phyloP scores from a whole-genome alignment of 2,113 vertebrate species.

The Noctilio leporinus region DNA sequence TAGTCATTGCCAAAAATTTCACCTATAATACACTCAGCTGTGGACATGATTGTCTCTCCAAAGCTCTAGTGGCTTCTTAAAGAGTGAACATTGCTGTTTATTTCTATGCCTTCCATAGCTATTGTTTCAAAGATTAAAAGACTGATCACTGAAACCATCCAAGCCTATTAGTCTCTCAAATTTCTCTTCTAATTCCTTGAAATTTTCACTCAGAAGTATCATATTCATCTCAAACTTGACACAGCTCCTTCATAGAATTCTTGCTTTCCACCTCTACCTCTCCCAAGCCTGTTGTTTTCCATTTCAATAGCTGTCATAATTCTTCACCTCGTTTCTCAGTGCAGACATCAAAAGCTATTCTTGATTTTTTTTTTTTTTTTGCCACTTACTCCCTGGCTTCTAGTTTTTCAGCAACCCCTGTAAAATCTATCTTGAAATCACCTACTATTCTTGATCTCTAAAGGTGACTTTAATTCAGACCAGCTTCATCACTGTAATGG shows the following conservation, averaged over 20 bases:
- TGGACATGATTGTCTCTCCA: not conserved
- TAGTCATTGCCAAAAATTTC: not conserved
- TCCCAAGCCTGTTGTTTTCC: not conserved
- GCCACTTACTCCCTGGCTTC: not conserved
- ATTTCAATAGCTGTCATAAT: not conserved
- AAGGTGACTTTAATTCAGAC: not conserved
- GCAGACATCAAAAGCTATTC: not conserved
- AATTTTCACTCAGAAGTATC: not conserved
- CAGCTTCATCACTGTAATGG: not conserved
- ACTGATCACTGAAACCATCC: not conserved
- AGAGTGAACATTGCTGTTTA: not conserved
- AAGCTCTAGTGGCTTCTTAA: not conserved
- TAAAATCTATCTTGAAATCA: not conserved
- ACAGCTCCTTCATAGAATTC: not conserved
- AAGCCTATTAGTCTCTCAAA: not conserved
- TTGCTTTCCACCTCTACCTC: not conserved
- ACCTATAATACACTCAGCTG: not conserved
- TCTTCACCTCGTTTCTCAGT: not conserved
- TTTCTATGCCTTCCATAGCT: not conserved
- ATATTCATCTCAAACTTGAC: not conserved
- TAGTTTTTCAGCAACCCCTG: not conserved
- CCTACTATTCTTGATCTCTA: not conserved
- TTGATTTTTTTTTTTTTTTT: not conserved
- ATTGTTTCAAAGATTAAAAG: not conserved
- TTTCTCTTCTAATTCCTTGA: not conserved